These are phyloP conservation scores for Sphaerophoria rueppellii DNA, from an alignment of 2,888 invertebrate species.

Conservation along the genomic window DNA sequence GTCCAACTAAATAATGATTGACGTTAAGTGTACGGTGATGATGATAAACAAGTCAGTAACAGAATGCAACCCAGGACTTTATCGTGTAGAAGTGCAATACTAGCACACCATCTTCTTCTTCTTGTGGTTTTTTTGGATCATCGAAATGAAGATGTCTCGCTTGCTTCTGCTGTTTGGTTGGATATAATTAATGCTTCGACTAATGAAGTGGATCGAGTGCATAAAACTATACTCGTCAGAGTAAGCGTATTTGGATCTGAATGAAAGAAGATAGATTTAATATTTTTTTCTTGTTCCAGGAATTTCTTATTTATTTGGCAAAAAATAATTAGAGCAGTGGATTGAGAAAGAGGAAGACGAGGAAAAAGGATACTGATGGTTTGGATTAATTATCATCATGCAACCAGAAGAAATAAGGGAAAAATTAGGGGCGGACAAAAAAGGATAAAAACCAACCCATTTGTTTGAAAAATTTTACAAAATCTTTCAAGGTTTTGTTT, in stretches of 20 bases:
- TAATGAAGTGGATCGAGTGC: slow-evolving; percentile 62
- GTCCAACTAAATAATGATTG: slow-evolving; percentile 23
- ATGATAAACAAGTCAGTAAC: slow-evolving; percentile 7
- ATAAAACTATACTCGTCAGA: not conserved
- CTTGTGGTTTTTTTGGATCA: not conserved
- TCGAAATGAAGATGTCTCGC: slow-evolving; percentile 16
- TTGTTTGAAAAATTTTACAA: not conserved
- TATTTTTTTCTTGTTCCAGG: not conserved
- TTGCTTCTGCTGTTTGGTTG: slow-evolving; percentile 25
- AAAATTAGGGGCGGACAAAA: not conserved
- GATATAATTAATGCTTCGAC: slow-evolving; percentile 59
- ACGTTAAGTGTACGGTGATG: slow-evolving; percentile 2
- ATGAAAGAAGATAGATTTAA: slow-evolving; percentile 4
- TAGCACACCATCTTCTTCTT: not conserved
- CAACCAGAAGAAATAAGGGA: slow-evolving; percentile 10
- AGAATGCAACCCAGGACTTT: not conserved
- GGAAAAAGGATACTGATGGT: slow-evolving; percentile 25
- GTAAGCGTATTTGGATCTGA: not conserved
- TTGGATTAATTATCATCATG: slow-evolving; percentile 33
- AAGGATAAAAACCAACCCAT: not conserved
- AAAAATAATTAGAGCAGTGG: not conserved
- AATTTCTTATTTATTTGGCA: not conserved
- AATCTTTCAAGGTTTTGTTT: not conserved
- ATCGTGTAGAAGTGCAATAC: not conserved
- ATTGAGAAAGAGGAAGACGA: not conserved